Evolutionary conservation across 2,113 vertebrate species (phyloP).

Genomic region (Neodon shergylaensis): DNA sequence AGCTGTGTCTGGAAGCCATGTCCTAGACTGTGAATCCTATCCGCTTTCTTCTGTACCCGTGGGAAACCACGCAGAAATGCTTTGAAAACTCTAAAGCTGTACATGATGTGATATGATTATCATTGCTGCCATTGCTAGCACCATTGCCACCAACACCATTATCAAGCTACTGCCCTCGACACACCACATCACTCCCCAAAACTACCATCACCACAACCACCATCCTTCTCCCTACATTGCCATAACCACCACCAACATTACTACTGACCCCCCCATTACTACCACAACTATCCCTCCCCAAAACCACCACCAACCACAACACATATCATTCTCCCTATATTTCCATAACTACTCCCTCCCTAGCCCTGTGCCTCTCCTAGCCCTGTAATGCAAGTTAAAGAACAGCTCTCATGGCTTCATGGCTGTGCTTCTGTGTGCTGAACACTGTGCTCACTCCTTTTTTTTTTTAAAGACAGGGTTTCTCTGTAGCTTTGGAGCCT

Average conservation of each 20-base stretch:
- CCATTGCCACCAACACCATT: neutral
- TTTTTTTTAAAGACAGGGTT: too few relatives aligned
- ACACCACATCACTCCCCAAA: neutral
- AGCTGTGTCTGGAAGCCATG: neutral
- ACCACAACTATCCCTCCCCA: neutral
- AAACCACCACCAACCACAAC: neutral
- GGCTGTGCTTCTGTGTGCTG: neutral
- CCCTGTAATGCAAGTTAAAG: too few relatives aligned
- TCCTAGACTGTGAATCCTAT: neutral
- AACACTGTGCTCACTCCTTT: too few relatives aligned
- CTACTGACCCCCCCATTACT: neutral
- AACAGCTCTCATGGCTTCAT: too few relatives aligned
- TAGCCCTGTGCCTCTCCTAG: neutral
- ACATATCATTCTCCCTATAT: too few relatives aligned
- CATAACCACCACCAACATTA: neutral
- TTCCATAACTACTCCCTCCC: accelerated
- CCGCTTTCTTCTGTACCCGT: neutral
- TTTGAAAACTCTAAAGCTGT: neutral
- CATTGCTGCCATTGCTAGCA: neutral
- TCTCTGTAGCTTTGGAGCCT: too few relatives aligned
- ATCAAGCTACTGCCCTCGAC: neutral
- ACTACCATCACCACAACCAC: neutral
- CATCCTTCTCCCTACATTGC: neutral
- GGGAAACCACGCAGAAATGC: neutral
- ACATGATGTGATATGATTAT: neutral